phyloP scores from a whole-genome alignment of 2,888 invertebrate species.

The Ectemnius cavifrons region DNA sequence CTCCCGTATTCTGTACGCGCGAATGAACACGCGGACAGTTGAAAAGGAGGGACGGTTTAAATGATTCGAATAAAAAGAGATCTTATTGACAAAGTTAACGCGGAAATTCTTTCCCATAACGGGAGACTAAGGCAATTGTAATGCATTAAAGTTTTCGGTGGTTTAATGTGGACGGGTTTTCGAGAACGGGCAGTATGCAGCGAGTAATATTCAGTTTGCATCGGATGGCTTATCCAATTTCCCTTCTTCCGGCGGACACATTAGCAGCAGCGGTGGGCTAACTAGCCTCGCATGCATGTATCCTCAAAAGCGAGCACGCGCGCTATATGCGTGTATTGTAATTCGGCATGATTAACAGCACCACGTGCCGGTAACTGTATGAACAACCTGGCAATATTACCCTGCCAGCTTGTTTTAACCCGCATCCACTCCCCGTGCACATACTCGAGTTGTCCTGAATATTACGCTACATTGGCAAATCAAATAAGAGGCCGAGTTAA shows the following conservation, averaged over 20 bases:
- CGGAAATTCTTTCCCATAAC: no score
- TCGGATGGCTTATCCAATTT: slow-evolving; percentile 55
- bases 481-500: slow-evolving; percentile 56
- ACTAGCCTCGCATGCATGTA: slow-evolving; percentile 59
- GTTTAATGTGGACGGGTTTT: background rate
- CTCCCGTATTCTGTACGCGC: slow-evolving; percentile 20
- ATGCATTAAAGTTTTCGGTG: no score
- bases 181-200: slow-evolving; percentile 19
- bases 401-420: slow-evolving; percentile 57
- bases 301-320: slow-evolving; percentile 50
- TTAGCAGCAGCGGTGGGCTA: slow-evolving; percentile 62
- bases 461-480: slow-evolving; percentile 52
- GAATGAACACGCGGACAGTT: slow-evolving; percentile 24
- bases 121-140: no score
- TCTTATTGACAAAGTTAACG: no score
- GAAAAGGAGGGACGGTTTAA: slow-evolving; percentile 5
- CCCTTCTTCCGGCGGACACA: slow-evolving; percentile 47
- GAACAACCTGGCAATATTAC: slow-evolving; percentile 65
- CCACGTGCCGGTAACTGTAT: slow-evolving; percentile 63
- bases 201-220: slow-evolving; percentile 54
- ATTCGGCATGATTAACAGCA: slow-evolving; percentile 65
- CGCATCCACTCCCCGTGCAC: background rate
- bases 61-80: no score
- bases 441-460: slow-evolving; percentile 46
- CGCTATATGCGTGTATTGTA: slow-evolving; percentile 59